These are phyloP conservation scores for Scaptomyza graminum DNA, from an alignment of 1,140 invertebrate species.

Conservation along the genomic window DNA sequence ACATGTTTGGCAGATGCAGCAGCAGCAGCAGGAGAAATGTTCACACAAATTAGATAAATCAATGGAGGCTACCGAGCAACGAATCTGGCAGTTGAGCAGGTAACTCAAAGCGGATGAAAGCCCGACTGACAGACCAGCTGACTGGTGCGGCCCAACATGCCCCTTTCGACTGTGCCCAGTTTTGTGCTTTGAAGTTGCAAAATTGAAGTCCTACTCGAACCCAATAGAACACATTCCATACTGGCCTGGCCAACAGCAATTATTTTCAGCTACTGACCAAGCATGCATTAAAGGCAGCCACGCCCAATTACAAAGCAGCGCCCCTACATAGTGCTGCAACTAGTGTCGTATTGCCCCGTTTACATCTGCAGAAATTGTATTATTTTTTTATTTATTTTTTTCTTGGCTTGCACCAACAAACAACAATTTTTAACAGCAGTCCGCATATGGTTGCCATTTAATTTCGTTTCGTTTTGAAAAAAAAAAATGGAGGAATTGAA, in stretches of 20 bases:
- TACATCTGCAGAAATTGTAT: too few species aligned
- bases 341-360: not conserved
- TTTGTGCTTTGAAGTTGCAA: conserved; percentile 1
- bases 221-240: not conserved
- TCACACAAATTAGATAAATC: not conserved
- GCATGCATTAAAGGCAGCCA: conserved; percentile 1
- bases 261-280: conserved; percentile 8
- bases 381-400: too few species aligned
- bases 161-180: not conserved
- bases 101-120: not conserved
- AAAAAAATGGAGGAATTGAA: too few species aligned
- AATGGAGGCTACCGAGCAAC: conserved; percentile 4
- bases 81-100: not conserved
- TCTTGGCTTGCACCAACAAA: not conserved
- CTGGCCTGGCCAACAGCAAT: not conserved
- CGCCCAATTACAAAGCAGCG: too few species aligned
- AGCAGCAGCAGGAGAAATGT: not conserved
- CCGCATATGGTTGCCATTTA: too few species aligned
- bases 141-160: too few species aligned
- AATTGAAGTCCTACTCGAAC: not conserved
- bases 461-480: too few species aligned
- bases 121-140: too few species aligned
- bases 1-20: not conserved
- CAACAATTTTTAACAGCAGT: not conserved
- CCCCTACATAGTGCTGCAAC: not conserved